phyloP scores from a whole-genome alignment of 1,140 invertebrate genomes.

The Eumeta japonica region DNA sequence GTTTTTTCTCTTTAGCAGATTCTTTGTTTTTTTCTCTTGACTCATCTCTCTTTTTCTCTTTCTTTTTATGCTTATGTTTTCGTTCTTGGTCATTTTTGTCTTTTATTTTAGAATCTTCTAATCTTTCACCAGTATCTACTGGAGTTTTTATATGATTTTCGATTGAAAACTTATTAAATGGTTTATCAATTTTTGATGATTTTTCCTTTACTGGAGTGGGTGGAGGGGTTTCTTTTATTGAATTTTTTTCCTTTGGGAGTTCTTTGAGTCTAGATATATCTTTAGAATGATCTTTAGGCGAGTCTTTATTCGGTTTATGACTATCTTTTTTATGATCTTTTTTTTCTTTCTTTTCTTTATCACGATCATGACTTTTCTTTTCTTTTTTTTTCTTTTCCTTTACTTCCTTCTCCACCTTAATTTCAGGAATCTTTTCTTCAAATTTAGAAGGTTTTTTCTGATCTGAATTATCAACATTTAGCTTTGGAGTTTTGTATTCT shows the following conservation, averaged over 20 bases:
- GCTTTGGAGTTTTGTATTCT: slow-evolving; percentile 41
- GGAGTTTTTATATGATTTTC: slow-evolving; percentile 51
- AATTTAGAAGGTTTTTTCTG: slow-evolving; percentile 44
- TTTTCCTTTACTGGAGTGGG: slow-evolving; percentile 51
- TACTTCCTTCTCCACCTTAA: slow-evolving; percentile 38
- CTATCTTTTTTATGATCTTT: slow-evolving; percentile 58
- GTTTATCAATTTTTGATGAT: slow-evolving; percentile 38
- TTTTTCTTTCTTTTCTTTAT: slow-evolving; percentile 56
- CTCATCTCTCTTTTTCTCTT: slow-evolving; percentile 56
- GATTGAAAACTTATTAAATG: slow-evolving; percentile 46
- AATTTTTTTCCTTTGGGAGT: slow-evolving; percentile 41
- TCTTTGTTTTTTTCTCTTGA: slow-evolving; percentile 59
- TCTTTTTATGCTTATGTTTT: slow-evolving; percentile 58
- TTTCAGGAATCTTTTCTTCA: slow-evolving; percentile 42
- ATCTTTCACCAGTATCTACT: slow-evolving; percentile 32
- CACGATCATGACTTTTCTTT: slow-evolving; percentile 54
- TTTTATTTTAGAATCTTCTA: slow-evolving; percentile 48
- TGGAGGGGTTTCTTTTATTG: slow-evolving; percentile 35
- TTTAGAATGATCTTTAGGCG: slow-evolving; percentile 48
- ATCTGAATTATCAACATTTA: slow-evolving; percentile 43
- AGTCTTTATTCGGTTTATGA: slow-evolving; percentile 51
- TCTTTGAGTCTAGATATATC: slow-evolving; percentile 50
- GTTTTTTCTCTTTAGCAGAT: slow-evolving; percentile 59
- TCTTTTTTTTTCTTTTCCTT: slow-evolving; percentile 58
- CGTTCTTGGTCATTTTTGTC: slow-evolving; percentile 48